Base-by-base conservation (phyloP, 2,888 invertebrate species). In the Creontiades dilutus region DNA sequence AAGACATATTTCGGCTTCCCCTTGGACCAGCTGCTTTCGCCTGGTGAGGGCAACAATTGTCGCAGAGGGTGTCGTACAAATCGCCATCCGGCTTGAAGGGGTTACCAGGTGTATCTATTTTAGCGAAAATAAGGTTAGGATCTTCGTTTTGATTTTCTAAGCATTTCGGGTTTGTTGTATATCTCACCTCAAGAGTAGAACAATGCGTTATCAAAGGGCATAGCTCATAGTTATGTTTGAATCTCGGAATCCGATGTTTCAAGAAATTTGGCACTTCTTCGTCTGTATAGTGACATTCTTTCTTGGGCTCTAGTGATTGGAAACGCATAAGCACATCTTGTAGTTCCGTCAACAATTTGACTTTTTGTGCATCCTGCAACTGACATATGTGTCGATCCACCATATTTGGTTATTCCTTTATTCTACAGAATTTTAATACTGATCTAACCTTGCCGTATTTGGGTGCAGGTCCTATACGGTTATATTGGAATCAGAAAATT, bases 381-480 rank as follows among this genome's bases (percentile, higher is more conserved):
- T 82, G 82, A 48, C 82, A 82, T n/a, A 82, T 23, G 13, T 82
- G 82, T 23, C 55, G 82, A 52, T 82, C 82, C 19, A 52, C 12
- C 52, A 48, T 46, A n/a, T 27, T 82, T 7, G 78, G 0, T 5
- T n/a, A 57, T 57, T 4, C 16, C 13, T 9, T n/a, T 16, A 37
- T 2, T 37, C 37, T 37, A 7, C 7, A 2, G 2, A 37, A 4
- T 37, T 37, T 37, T 7, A 4, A 7, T 37, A 37, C 37, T 37
- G 37, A 37, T 37, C 37, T 37, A 37, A 37, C 37, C 37, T n/a
- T n/a, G n/a, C n/a, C n/a, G n/a, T n/a, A n/a, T n/a, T n/a, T n/a
- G n/a, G n/a, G 37, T 37, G 3, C 37, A 37, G 37, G 2, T 4
- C 37, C 37, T 37, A 37, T 37, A 2, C 7, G 37, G 37, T 37